Evolutionary conservation across 2,888 invertebrate genomes (phyloP).

Genomic region (Xestia ashworthii): DNA sequence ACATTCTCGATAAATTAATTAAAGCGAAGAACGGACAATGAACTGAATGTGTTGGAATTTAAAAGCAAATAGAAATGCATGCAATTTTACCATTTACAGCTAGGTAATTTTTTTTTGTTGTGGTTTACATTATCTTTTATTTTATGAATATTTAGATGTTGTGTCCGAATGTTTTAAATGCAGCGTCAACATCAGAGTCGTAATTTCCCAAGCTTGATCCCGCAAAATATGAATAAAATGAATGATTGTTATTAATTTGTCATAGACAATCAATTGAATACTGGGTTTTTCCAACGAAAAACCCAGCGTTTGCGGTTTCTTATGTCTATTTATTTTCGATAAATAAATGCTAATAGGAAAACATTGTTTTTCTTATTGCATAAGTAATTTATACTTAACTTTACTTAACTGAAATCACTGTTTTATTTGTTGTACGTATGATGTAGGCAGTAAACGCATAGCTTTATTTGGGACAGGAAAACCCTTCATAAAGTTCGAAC

Average conservation of each 20-base stretch:
- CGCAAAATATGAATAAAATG: constrained; percentile 1
- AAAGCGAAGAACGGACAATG: background rate
- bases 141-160: background rate
- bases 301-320: constrained; percentile 13
- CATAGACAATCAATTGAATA: background rate
- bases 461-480: constrained; percentile 13
- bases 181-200: background rate
- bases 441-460: background rate
- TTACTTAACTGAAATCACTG: background rate
- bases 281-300: background rate
- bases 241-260: too few relatives aligned
- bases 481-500: background rate
- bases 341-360: constrained; percentile 6
- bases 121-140: background rate
- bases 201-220: background rate
- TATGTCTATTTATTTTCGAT: background rate
- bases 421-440: background rate
- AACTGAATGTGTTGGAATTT: background rate
- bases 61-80: background rate
- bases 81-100: background rate
- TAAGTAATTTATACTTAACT: background rate
- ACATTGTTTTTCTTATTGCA: background rate
- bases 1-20: constrained; percentile 16
- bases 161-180: background rate
- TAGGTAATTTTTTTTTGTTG: background rate